These are phyloP conservation scores for Penaeus vannamei DNA, from an alignment of 1,140 invertebrate species.

Conservation along the genomic window DNA sequence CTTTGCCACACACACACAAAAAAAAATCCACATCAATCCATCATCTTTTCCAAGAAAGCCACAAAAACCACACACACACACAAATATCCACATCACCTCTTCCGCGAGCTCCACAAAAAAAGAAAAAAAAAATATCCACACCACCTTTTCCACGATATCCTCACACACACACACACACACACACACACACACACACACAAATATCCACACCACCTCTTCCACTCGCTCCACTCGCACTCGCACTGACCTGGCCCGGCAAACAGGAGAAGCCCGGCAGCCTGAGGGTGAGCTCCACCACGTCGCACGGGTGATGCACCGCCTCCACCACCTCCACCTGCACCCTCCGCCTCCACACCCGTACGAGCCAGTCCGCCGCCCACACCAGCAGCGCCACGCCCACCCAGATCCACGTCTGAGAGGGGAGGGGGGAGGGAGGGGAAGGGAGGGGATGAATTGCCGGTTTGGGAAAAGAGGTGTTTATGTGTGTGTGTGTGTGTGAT, in stretches of 20 bases:
- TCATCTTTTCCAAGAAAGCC: no score
- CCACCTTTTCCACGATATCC: no score
- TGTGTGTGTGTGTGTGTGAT: not conserved
- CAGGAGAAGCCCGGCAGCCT: constrained; percentile 30
- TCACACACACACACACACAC: no score
- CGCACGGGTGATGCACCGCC: constrained; percentile 19
- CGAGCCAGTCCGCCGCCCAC: constrained; percentile 39
- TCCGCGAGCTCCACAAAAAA: no score
- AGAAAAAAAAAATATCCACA: no score
- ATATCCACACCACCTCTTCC: no score
- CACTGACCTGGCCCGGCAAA: constrained; percentile 34
- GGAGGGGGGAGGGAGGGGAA: not conserved
- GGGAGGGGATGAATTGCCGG: not conserved
- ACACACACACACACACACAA: not conserved
- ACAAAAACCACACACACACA: not conserved
- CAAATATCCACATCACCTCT: no score
- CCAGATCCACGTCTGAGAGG: constrained; percentile 50
- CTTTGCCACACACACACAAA: no score
- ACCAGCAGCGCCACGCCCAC: constrained; percentile 10
- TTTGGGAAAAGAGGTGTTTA: not conserved
- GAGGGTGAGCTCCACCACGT: constrained; percentile 42
- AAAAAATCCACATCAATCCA: no score
- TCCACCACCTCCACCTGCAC: not conserved
- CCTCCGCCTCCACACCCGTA: constrained; percentile 22
- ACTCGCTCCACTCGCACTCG: no score